phyloP scores from a whole-genome alignment of 1,140 invertebrate genomes.

The Drosophila subpulchrella region DNA sequence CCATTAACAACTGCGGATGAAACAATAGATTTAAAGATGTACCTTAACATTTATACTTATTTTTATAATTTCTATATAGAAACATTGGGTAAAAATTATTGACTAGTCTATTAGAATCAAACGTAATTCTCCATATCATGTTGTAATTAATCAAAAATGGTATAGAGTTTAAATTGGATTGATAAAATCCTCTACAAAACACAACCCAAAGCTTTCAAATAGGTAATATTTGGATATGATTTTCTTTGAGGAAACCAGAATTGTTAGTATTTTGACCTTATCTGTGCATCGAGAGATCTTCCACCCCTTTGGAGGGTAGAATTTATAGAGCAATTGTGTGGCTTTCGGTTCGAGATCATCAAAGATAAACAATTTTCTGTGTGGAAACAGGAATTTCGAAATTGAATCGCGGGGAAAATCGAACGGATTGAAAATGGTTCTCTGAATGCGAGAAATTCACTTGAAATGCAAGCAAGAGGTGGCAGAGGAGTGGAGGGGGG shows the following conservation, averaged over 20 bases:
- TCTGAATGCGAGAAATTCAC: constrained; percentile 21
- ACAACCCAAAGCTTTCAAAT: no score
- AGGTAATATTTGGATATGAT: not conserved
- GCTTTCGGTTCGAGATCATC: constrained; percentile 6
- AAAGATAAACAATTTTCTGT: constrained; percentile 17
- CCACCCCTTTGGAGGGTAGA: not conserved
- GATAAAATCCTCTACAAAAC: no score
- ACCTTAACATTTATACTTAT: not conserved
- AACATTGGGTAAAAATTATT: not conserved
- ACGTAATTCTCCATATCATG: no score
- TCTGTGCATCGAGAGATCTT: not conserved
- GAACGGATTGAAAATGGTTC: constrained; percentile 16
- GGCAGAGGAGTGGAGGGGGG: not conserved
- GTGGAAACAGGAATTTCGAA: constrained; percentile 30
- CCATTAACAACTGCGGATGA: not conserved
- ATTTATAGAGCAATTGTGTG: constrained; percentile 9
- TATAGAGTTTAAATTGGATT: no score
- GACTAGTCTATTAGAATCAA: no score
- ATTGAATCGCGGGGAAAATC: constrained; percentile 11
- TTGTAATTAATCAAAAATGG: not conserved
- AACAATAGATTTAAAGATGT: not conserved
- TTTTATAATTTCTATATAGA: not conserved
- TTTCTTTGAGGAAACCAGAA: not conserved
- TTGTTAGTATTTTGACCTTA: not conserved
- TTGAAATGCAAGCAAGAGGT: constrained; percentile 14